Base-by-base conservation (phyloP, 2,797 vertebrate genomes). In the Vireo griseus region DNA sequence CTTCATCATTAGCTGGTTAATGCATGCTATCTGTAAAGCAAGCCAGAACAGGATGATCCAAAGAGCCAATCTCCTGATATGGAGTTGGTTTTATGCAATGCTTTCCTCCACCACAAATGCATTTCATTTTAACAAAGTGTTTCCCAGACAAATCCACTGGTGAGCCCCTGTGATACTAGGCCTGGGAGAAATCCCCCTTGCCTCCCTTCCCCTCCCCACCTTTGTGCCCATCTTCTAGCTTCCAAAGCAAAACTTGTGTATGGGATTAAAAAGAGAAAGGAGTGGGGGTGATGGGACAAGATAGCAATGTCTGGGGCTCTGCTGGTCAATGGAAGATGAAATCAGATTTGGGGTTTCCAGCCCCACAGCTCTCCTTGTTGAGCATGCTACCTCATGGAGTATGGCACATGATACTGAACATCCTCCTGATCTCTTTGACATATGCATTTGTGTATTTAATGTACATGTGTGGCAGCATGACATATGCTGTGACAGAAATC, bases 1-100 rank as follows among this genome's bases (percentile, higher is more conserved):
- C 84, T 86, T 90, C 51, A 62, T 81, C 88, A 47, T 87, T 90
- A 94, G 77, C 50, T 95, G 87, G 87, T 88, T 90, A 94, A 92
- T 75, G 65, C 3, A 0, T 77, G 48, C 66, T 95, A 45, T 79
- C 82, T 86, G 44, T 91, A 92, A 73, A 92, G 73, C 87, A 81
- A 69, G 58, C 31, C 69, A 83, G 79, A 83, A 65, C 79, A 83
- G 54, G 39, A 75, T 75, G 88, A 83, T 89, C 58, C 54, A 57
- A 86, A 90, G 69, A 95, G 39, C 62, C 67, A 44, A 71, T 63
- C 35, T 81, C 47, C 51, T 76, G 29, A 59, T 29, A 33, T 33
- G 40, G 47, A 77, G 48, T 2, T 14, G 18, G 7, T 58, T 85
- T 91, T 86, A 57, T 45, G 55, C 19, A 69, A 5, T 50, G 20